Evolutionary conservation across 2,113 vertebrate species (phyloP), one percentile per base, ranked within the genome.

Genomic region (Amia ocellicauda): DNA sequence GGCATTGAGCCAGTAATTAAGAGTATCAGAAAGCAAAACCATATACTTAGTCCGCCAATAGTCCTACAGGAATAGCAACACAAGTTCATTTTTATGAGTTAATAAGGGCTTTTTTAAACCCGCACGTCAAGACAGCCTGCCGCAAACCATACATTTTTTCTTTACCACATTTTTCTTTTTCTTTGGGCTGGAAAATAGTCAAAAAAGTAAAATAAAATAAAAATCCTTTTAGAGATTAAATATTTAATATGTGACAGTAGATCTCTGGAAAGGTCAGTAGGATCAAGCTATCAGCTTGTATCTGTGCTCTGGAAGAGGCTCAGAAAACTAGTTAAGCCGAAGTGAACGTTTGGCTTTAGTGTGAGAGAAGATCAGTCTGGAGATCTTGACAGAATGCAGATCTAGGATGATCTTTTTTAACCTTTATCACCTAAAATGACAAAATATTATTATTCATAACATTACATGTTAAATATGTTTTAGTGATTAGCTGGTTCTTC

Each of bases 11-110:
- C 71, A 53, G 74, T 88, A 85, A 86, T 85, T 82, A 84, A 71
- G 54, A 58, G 57, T 76, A 80, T 78, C 74, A 72, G 67, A 72
- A 63, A 64, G 62, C 19, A 27, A 22, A 61, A 83, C 72, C 72
- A 70, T 88, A 76, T 87, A 86, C 76, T 89, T 89, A 83, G 24
- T 58, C 68, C 59, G 63, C 70, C 79, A 73, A 67, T 69, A 64
- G 74, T 50, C 27, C 45, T 70, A 78, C 83, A 78, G 74, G 74
- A 87, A 88, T 88, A 87, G 80, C 64, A 65, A 64, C 68, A 61
- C 68, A 73, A 79, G 68, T 74, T 72, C 61, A 27, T 60, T 79
- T 81, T 76, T 74, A 79, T 79, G 74, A 82, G 73, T 83, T 84
- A 89, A 83, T 85, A 73, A 81, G 70, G 69, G 80, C 74, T 79